Conservation (phyloP, 92 coral and sea anemone genomes). For the Nematostella vectensis region DNA sequence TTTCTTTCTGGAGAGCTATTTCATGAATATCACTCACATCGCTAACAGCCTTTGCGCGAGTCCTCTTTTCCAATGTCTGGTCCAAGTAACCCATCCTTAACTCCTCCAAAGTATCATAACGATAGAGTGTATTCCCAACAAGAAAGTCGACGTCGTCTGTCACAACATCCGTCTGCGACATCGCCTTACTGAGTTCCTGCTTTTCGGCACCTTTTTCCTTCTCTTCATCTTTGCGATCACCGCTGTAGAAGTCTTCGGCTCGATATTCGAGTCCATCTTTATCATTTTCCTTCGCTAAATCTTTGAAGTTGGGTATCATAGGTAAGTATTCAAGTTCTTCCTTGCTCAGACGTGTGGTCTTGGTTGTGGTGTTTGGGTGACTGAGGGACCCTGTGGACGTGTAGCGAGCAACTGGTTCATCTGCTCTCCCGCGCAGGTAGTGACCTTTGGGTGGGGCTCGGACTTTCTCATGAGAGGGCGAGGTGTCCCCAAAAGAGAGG, state of each 20-base stretch:
- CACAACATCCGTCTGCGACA: background rate
- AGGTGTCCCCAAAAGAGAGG: background rate
- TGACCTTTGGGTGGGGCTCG: background rate
- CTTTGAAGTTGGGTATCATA: slow-evolving; percentile 24
- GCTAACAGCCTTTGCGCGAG: slow-evolving; percentile 12
- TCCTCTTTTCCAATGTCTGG: background rate
- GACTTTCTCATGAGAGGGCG: background rate
- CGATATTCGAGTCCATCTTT: slow-evolving; percentile 5
- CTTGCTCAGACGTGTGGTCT: background rate
- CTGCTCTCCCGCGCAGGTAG: background rate
- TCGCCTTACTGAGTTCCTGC: background rate
- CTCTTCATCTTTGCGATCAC: no score
- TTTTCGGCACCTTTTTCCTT: background rate
- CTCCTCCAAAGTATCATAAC: slow-evolving; percentile 2
- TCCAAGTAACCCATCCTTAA: slow-evolving; percentile 15
- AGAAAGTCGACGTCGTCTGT: background rate
- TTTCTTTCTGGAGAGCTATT: background rate
- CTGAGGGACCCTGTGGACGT: background rate
- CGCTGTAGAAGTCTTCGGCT: background rate
- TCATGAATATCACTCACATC: slow-evolving; percentile 22
- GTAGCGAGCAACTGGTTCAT: slow-evolving; percentile 2
- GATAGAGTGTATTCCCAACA: background rate
- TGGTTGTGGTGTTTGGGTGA: background rate
- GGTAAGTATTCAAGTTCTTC: slow-evolving; percentile 16
- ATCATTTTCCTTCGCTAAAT: slow-evolving; percentile 1